Evolutionary conservation across 2,888 invertebrate genomes (phyloP).

Genomic region (Ligdia adustata): DNA sequence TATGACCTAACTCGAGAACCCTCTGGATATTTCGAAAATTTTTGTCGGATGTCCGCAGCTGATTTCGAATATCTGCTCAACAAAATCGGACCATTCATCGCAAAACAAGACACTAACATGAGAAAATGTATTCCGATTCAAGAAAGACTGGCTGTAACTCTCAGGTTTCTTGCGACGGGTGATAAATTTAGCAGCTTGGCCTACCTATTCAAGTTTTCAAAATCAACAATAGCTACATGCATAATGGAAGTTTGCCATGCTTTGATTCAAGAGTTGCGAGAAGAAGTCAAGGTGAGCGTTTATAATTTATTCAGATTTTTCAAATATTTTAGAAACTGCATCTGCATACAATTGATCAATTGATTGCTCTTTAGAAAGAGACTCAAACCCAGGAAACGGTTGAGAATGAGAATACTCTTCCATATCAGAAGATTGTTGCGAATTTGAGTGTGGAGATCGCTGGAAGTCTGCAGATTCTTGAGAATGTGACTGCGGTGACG

Average conservation of each 20-base stretch:
- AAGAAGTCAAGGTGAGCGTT: conserved; percentile 19
- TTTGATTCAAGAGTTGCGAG: conserved; percentile 16
- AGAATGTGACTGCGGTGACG: no score
- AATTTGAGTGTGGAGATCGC: conserved; percentile 14
- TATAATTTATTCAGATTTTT: conserved; percentile 21
- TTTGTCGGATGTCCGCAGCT: conserved; percentile 16
- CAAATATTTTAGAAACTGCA: conserved; percentile 16
- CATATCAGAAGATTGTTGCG: conserved; percentile 19
- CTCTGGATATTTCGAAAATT: conserved; percentile 19
- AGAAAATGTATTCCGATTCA: conserved; percentile 22
- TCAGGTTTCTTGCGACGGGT: conserved; percentile 22
- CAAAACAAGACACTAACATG: conserved; percentile 19
- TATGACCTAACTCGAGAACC: conserved; percentile 17
- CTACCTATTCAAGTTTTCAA: conserved; percentile 22
- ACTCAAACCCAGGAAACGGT: conserved; percentile 22
- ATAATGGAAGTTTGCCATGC: conserved; percentile 19
- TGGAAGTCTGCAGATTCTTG: no score
- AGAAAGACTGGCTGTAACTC: conserved; percentile 19
- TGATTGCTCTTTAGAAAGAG: conserved; percentile 21
- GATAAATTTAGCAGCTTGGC: conserved; percentile 19
- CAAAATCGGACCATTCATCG: conserved; percentile 16
- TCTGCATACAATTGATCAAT: conserved; percentile 21
- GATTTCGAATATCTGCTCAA: conserved; percentile 16
- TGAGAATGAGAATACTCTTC: conserved; percentile 25
- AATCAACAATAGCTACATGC: conserved; percentile 21